Evolutionary conservation across 2,888 invertebrate species (phyloP).

Genomic region (Megaustenia siamemsis): DNA sequence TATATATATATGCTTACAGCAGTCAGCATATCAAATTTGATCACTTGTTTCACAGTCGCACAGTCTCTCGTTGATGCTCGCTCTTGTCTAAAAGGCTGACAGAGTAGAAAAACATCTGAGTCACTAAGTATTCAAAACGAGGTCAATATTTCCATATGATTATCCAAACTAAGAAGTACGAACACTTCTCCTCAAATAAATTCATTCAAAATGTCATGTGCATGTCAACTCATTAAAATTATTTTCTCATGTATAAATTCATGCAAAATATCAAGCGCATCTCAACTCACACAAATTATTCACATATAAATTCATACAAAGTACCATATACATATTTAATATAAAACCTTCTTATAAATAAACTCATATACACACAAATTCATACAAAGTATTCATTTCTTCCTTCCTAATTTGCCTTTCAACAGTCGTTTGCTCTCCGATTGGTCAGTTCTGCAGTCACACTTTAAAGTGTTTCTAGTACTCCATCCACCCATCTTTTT

Average conservation of each 20-base stretch:
- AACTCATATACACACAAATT: neutral
- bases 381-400: neutral
- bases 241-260: neutral
- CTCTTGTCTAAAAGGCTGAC: neutral
- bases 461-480: no score
- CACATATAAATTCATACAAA: conserved; percentile 7
- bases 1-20: no score
- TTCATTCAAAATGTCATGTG: neutral
- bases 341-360: no score
- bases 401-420: no score
- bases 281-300: neutral
- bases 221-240: neutral
- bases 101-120: neutral
- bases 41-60: no score
- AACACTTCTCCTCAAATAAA: neutral
- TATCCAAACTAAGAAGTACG: neutral
- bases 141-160: neutral
- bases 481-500: no score
- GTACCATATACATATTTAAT: neutral
- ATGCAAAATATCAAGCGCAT: neutral
- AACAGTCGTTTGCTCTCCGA: no score
- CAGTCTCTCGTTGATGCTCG: no score
- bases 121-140: neutral
- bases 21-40: no score
- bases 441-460: no score